Evolutionary conservation across 37 sponge, comb jelly and placozoan species (phyloP).

Genomic region (Haliclona indistincta): DNA sequence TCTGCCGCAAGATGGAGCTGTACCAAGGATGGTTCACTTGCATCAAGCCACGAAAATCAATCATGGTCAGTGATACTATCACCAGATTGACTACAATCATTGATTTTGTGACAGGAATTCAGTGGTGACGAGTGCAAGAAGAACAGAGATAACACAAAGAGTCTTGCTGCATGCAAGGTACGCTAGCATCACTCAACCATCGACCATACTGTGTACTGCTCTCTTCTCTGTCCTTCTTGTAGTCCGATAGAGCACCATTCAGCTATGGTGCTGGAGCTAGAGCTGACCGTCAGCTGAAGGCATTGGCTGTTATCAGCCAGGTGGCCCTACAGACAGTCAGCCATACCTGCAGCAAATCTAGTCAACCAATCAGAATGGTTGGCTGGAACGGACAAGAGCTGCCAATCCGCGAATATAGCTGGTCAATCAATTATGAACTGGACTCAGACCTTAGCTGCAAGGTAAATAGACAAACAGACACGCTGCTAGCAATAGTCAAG

Average conservation of each 20-base stretch:
- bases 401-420: neutral
- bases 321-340: constrained; percentile 21
- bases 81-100: neutral
- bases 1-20: constrained; percentile 28
- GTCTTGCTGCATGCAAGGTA: neutral
- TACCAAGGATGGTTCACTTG: constrained; percentile 52
- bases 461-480: constrained; percentile 8
- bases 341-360: constrained; percentile 4
- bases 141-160: neutral
- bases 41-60: constrained; percentile 29
- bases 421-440: neutral
- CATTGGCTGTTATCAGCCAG: constrained; percentile 19
- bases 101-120: neutral
- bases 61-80: neutral
- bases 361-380: constrained; percentile 6
- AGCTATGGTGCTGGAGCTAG: constrained; percentile 16
- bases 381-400: constrained; percentile 50
- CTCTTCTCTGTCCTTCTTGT: neutral
- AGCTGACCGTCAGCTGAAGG: constrained; percentile 16
- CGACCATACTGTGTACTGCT: neutral
- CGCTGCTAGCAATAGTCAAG: too few relatives aligned
- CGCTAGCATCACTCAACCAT: neutral
- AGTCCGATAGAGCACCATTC: neutral
- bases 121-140: neutral
- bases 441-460: constrained; percentile 9